Base-by-base conservation (phyloP, 2,113 vertebrate genomes). In the Pampusana beccarii region DNA sequence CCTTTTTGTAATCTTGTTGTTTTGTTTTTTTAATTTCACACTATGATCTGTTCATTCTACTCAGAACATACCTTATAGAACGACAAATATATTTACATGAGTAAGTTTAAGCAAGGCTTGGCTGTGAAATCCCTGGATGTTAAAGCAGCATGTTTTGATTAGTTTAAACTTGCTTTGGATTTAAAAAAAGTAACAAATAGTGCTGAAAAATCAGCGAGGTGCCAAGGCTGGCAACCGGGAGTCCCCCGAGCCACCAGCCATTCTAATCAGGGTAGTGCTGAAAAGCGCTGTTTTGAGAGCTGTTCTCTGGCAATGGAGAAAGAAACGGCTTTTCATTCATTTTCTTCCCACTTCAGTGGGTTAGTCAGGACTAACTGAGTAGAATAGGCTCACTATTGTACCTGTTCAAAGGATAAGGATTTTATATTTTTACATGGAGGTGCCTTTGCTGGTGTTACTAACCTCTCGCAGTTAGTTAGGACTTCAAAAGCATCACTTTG, bases 101-200 rank as follows among this genome's bases (percentile, higher is more conserved):
- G 3, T 54, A n/a, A 75, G 28, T 79, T 95, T 79, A 58, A 85
- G 91, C 61, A 50, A 77, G 7, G 8, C 86, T 93, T 92, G 91
- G 88, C 84, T 92, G 80, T 11, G 9, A 93, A 91, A 61, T 91
- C 88, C 40, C 77, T 92, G 86, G 86, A 88, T 94, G 74, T 65
- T 91, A 58, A 77, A 79, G 83, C 71, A 89, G 46, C 2, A 0
- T 93, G 86, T 96, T 96, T 96, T 96, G 86, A 95, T 95, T 89
- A 90, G 67, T 94, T 94, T 96, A 87, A 90, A 90, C 92, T 94
- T 66, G 78, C 93, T 96, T 92, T 78, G 56, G 9, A 88, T 95
- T 96, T 95, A 94, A 96, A 97, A 95, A 96, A 95, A 96, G 93
- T 74, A 97, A 95, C 95, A 96, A 96, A 92, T 62, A 72, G 73